A percentile compares a stretch with the other conserved stretches of the same genome.
phyloP scores from a whole-genome alignment of 2,113 vertebrate species.

The Alectura lathami region DNA sequence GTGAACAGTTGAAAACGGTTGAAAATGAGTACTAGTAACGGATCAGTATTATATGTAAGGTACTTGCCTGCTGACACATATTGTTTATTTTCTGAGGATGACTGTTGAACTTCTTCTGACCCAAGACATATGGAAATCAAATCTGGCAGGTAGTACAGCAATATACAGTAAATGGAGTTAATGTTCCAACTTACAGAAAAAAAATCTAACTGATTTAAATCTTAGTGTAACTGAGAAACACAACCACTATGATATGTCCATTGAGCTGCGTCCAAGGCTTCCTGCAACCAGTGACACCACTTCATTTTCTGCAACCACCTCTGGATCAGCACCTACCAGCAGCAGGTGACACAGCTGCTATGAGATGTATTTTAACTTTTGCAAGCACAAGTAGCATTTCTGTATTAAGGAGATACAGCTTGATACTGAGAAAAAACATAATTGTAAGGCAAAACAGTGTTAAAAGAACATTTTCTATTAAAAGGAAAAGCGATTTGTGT shows the following conservation, averaged over 20 bases:
- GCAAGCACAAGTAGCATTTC: background rate
- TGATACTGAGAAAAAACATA: background rate
- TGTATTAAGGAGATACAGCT: background rate
- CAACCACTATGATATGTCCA: background rate
- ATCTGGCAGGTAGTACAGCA: background rate
- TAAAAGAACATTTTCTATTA: background rate
- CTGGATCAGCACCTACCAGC: background rate
- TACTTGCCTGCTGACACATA: background rate
- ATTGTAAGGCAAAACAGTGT: background rate
- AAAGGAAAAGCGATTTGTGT: background rate
- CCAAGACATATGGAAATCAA: background rate
- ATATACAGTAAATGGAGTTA: background rate
- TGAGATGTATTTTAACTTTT: too few species aligned
- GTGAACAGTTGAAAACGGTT: background rate
- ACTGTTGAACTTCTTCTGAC: background rate
- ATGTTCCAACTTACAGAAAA: background rate
- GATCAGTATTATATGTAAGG: background rate
- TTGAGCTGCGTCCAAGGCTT: background rate
- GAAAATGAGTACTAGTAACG: background rate
- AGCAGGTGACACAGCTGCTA: background rate
- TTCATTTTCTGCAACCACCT: background rate
- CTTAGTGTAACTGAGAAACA: background rate
- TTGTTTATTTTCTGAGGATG: background rate
- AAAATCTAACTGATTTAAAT: background rate
- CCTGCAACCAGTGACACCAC: background rate